Base-by-base conservation (phyloP, 2,113 vertebrate species). In the Barbus barbus region DNA sequence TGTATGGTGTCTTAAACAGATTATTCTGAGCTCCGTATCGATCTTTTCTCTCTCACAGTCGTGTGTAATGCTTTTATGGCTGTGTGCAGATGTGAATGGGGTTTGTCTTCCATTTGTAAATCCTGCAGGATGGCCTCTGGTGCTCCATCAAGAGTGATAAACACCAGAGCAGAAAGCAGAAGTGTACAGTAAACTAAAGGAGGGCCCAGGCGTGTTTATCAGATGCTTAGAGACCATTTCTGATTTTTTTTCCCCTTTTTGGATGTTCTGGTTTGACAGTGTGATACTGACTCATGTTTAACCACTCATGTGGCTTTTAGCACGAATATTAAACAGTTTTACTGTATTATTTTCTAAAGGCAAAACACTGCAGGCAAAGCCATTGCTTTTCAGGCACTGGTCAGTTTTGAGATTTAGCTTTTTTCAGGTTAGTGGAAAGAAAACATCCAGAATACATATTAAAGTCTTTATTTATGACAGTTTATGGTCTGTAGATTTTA, bases 21-120 rank as follows among this genome's bases (percentile, higher is more conserved):
- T 31, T 46, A 20, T 26, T 63, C n/a, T 80, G 38, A 31, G 36
- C 14, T 46, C 60, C 16, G 2, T 46, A 80, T 80, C 18, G 58
- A 80, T 65, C 24, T 80, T 44, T 60, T 44, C 58, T 79, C 14
- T 44, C 14, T 61, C 16, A 12, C 38, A 26, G 53, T 38, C 33
- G 76, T 46, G 58, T 63, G 77, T 79, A 61, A 79, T 63, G 16
- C 38, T 20, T 44, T 63, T 44, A 63, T 12, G 24, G 58, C 38
- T 61, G 56, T 61, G n/a, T 61, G 56, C 36, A 24, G 56, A 61
- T 79, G 33, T 53, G 46, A 33, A 48, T 22, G 48, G 3, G 13
- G 1, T 44, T 20, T 2, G 4, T 48, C n/a, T 28, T 12, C 9
- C 61, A 65, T 46, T 41, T 16, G 41, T 3, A 8, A 26, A 46